Base-by-base conservation (phyloP, 2,113 vertebrate genomes). In the Naja naja region DNA sequence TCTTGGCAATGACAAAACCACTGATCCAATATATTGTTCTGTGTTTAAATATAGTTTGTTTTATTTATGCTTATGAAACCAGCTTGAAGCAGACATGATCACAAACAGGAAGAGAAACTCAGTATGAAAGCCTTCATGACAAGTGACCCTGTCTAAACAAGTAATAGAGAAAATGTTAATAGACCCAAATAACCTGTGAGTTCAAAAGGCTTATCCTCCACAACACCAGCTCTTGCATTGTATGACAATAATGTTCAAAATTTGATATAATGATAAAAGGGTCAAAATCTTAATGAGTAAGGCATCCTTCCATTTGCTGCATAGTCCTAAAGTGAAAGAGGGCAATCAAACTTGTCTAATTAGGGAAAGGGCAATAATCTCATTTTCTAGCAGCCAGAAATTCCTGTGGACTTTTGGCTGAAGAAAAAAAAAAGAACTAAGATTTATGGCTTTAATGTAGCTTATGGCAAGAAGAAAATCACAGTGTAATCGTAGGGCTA, bases 41-140 rank as follows among this genome's bases (percentile, higher is more conserved):
- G 64, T 39, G 16, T 74, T 49, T 93, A 25, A 39, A 54, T 25
- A 74, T 52, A 23, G 8, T 85, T 85, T 93, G 52, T 60, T 89
- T 93, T 86, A 93, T 93, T 86, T 60, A 90, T 56, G 58, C 53
- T 55, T 60, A 55, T 90, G 54, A 53, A 85, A 58, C 54, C 30
- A 58, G 56, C 39, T 47, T 85, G 88, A 69, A 85, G 64, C 69
- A 89, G 91, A 85, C 64, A 30, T 39, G 88, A 86, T 49, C 30
- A n/a, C 39, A 89, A 74, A 52, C 20, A 49, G 1, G 14, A 34
- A 18, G 27, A 30, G n/a, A 18, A 93, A 60, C 53, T 27, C 92
- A 25, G 23, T 43, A 39, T 39, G 22, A 89, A 89, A 85, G 20
- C 53, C 53, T 58, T 85, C 11, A 85, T 58, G 12, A 43, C n/a